Conservation (phyloP, 2,797 vertebrate genomes). For the Protosalanx chinensis region DNA sequence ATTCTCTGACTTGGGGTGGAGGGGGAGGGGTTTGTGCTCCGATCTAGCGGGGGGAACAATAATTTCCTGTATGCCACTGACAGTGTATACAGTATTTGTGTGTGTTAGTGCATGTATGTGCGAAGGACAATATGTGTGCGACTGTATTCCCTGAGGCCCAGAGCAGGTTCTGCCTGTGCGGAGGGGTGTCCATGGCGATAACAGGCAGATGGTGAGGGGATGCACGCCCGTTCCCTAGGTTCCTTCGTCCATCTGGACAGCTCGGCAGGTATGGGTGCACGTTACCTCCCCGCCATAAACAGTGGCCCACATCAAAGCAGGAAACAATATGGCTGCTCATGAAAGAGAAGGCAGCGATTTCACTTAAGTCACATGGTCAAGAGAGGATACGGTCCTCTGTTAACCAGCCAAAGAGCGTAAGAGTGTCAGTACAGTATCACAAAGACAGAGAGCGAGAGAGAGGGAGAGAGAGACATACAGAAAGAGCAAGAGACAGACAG, state of each 20-base stretch:
- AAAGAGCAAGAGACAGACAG: neutral
- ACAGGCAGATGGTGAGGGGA: constrained; percentile 69
- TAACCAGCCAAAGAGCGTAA: constrained; percentile 51
- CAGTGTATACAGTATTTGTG: neutral
- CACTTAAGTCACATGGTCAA: constrained; percentile 53
- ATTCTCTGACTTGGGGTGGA: no score
- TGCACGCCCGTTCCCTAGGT: constrained; percentile 40
- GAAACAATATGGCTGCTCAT: constrained; percentile 58
- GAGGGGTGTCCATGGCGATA: constrained; percentile 41
- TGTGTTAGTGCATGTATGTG: neutral
- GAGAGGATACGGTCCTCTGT: constrained; percentile 60
- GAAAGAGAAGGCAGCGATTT: constrained; percentile 57
- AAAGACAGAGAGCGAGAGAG: constrained; percentile 8
- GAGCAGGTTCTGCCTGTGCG: constrained; percentile 28
- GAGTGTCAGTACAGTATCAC: constrained; percentile 26
- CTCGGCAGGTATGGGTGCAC: constrained; percentile 61
- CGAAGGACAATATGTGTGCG: constrained; percentile 1
- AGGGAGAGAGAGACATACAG: constrained; percentile 6
- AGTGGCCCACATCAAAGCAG: constrained; percentile 62
- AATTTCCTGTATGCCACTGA: neutral
- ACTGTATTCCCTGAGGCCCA: constrained; percentile 31
- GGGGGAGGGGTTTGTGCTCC: no score
- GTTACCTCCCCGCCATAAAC: constrained; percentile 33
- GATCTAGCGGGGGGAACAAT: no score
- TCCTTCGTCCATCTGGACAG: constrained; percentile 65